Conservation (phyloP, 2,888 invertebrate species). For the Leptinotarsa peninsularis region DNA sequence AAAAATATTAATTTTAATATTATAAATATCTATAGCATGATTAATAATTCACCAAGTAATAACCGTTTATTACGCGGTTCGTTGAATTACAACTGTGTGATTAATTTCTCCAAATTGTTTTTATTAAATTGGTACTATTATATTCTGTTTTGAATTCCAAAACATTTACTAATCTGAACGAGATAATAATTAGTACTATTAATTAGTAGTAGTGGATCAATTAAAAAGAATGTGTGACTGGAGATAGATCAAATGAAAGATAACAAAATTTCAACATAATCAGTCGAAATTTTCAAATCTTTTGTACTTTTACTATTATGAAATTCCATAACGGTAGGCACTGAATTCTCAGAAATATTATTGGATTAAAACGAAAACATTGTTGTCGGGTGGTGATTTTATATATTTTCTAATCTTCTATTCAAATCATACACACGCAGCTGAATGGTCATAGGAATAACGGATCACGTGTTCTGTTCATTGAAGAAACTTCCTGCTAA, state of each 20-base stretch:
- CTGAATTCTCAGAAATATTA: no score
- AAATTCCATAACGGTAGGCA: no score
- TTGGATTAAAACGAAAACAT: no score
- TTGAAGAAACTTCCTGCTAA: no score
- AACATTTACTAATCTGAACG: background rate
- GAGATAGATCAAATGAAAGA: background rate
- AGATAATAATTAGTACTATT: background rate
- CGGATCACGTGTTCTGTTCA: no score
- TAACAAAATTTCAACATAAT: background rate
- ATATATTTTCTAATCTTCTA: no score
- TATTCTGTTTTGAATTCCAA: slow-evolving; percentile 7
- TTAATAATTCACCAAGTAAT: background rate
- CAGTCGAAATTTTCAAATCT: background rate
- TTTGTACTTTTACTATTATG: no score
- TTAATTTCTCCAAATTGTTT: slow-evolving; percentile 9
- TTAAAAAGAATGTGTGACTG: background rate
- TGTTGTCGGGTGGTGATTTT: no score
- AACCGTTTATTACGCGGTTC: background rate
- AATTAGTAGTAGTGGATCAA: background rate
- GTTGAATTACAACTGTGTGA: background rate
- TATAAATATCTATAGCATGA: background rate
- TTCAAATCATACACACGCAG: no score
- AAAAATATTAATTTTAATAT: background rate
- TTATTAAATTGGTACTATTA: background rate
- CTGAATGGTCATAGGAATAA: no score